Conservation (phyloP, 2,113 vertebrate genomes). For the Aegotheles bennettii region DNA sequence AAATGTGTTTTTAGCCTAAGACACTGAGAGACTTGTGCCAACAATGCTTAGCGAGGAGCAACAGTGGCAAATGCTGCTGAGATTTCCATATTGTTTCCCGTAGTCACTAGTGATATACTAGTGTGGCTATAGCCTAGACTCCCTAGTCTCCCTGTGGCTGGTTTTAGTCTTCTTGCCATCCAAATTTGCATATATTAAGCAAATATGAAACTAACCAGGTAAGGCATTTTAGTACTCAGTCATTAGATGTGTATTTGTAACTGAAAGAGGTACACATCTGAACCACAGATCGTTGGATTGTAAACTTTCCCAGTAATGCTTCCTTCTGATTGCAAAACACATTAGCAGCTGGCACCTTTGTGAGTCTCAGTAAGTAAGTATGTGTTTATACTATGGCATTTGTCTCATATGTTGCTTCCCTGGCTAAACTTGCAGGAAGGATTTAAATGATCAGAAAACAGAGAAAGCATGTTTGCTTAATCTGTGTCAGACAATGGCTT, state of each 20-base stretch:
- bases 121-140: background rate
- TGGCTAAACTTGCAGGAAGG: background rate
- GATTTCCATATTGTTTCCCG: fast-evolving
- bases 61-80: background rate
- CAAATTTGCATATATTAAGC: background rate
- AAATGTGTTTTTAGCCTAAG: background rate
- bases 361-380: background rate
- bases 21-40: background rate
- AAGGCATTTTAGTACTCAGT: background rate
- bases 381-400: background rate
- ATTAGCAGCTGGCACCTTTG: background rate
- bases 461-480: background rate
- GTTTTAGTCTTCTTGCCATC: background rate
- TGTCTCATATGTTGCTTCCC: background rate
- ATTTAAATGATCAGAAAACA: background rate
- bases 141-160: background rate
- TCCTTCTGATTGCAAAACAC: background rate
- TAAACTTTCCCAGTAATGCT: background rate
- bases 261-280: background rate
- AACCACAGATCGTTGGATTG: background rate
- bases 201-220: background rate
- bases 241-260: background rate
- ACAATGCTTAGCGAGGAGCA: background rate
- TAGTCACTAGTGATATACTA: fast-evolving
- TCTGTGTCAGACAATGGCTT: background rate